These are phyloP conservation scores for Sesia apiformis DNA, from an alignment of 2,888 invertebrate genomes.

Conservation along the genomic window DNA sequence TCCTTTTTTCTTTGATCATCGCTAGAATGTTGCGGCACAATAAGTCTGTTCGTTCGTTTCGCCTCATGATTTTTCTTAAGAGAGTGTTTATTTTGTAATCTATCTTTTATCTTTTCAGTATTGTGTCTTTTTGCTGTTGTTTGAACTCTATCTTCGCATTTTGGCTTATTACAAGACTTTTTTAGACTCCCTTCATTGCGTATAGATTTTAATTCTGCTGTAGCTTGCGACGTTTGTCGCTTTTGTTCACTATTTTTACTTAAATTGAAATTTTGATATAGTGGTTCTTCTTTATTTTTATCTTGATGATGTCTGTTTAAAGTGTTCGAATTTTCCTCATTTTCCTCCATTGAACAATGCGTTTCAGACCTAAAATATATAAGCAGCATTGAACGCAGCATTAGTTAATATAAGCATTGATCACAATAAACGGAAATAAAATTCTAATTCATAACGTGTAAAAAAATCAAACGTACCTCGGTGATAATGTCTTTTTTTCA, in stretches of 20 bases:
- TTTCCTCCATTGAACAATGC: background rate
- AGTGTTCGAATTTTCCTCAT: background rate
- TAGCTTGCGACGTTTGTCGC: background rate
- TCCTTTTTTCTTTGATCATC: background rate
- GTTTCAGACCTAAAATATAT: slow-evolving; percentile 1
- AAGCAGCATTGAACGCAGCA: background rate
- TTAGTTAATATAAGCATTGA: too few relatives aligned
- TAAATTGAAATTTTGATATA: slow-evolving; percentile 29
- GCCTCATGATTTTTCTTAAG: slow-evolving; percentile 6
- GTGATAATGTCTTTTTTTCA: slow-evolving; percentile 1
- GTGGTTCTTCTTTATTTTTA: slow-evolving; percentile 14
- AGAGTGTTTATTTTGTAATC: slow-evolving; percentile 5
- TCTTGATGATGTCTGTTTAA: slow-evolving; percentile 1
- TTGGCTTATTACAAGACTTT: background rate
- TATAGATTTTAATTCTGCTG: background rate
- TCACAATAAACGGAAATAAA: too few relatives aligned
- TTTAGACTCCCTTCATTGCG: background rate
- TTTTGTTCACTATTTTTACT: slow-evolving; percentile 5
- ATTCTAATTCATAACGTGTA: too few relatives aligned
- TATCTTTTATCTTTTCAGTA: slow-evolving; percentile 4
- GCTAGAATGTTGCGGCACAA: slow-evolving; percentile 1
- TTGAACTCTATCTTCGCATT: background rate
- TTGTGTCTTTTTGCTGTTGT: background rate
- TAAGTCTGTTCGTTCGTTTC: slow-evolving; percentile 7
- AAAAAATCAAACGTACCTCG: background rate